Conservation (phyloP, 37 sponge, comb jelly and placozoan genomes). For the Halisarca cf. caerulea region DNA sequence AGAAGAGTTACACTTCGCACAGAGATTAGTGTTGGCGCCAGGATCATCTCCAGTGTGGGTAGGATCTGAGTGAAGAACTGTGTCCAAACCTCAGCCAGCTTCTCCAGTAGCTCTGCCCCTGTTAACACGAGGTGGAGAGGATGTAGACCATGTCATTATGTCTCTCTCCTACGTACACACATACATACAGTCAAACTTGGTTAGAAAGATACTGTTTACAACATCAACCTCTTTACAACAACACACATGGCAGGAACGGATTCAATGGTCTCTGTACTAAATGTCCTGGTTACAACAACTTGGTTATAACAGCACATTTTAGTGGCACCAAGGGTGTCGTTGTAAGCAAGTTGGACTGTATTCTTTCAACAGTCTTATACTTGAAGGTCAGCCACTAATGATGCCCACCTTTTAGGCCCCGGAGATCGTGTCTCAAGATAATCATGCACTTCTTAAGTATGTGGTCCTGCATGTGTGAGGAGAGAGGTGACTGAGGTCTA, state of each 20-base stretch:
- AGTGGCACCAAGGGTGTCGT: no score
- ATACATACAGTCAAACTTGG: not conserved
- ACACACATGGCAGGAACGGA: no score
- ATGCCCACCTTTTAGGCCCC: conserved; percentile 33
- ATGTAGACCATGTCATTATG: conserved; percentile 29
- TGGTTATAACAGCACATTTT: no score
- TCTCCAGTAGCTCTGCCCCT: conserved; percentile 53
- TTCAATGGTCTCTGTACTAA: no score
- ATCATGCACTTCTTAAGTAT: conserved; percentile 54
- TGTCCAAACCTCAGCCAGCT: conserved; percentile 67
- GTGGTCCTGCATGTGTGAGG: not conserved
- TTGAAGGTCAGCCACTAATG: not conserved
- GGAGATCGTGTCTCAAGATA: conserved; percentile 56
- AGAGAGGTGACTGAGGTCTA: no score
- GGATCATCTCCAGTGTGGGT: conserved; percentile 77
- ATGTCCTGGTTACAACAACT: no score
- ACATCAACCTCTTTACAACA: no score
- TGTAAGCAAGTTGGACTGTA: no score
- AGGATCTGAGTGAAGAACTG: conserved; percentile 83
- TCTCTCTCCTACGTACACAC: not conserved
- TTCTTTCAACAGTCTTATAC: not conserved
- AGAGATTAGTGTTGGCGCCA: conserved; percentile 64
- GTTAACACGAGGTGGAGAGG: not conserved
- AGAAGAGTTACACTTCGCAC: conserved; percentile 64
- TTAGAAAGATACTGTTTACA: not conserved